A percentile compares a stretch with the other conserved stretches of the same genome.
phyloP scores from a whole-genome alignment of 92 coral and sea anemone species.

The Phenganax stokvisi region DNA sequence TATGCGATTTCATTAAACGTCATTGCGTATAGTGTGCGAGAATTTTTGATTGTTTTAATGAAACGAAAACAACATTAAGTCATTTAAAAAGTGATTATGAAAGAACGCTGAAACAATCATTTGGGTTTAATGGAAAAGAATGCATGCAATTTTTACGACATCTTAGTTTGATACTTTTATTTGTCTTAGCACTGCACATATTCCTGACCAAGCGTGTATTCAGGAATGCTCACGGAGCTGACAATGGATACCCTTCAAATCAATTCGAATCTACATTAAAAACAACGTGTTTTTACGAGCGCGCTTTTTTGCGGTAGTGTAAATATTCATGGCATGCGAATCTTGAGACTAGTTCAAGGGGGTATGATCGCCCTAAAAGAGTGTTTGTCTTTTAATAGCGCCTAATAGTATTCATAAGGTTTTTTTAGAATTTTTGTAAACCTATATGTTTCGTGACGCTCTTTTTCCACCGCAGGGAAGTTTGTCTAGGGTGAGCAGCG shows the following conservation, averaged over 20 bases:
- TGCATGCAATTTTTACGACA: conserved; percentile 1
- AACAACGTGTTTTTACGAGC: not conserved
- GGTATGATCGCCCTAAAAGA: conserved; percentile 25
- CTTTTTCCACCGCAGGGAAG: conserved; percentile 32
- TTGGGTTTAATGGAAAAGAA: conserved; percentile 16
- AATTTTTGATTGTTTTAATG: not conserved
- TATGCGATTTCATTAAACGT: not conserved
- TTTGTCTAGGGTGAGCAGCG: conserved; percentile 34
- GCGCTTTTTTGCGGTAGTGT: conserved; percentile 2
- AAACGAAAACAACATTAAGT: not conserved
- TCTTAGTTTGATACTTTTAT: not conserved
- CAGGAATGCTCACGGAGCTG: not conserved
- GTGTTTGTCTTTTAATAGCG: conserved; percentile 31
- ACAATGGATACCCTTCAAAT: not conserved
- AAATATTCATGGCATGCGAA: conserved; percentile 14
- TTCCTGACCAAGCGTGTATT: conserved; percentile 1
- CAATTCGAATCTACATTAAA: not conserved
- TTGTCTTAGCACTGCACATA: not conserved
- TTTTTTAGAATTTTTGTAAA: conserved; percentile 20
- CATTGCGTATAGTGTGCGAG: not conserved
- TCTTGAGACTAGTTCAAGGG: conserved; percentile 29
- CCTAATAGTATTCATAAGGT: conserved; percentile 19
- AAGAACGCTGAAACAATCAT: not conserved
- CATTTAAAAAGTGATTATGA: not conserved
- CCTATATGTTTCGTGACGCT: conserved; percentile 15